These are phyloP conservation scores for Pammene aurita DNA, from an alignment of 2,888 invertebrate genomes.

Conservation along the genomic window DNA sequence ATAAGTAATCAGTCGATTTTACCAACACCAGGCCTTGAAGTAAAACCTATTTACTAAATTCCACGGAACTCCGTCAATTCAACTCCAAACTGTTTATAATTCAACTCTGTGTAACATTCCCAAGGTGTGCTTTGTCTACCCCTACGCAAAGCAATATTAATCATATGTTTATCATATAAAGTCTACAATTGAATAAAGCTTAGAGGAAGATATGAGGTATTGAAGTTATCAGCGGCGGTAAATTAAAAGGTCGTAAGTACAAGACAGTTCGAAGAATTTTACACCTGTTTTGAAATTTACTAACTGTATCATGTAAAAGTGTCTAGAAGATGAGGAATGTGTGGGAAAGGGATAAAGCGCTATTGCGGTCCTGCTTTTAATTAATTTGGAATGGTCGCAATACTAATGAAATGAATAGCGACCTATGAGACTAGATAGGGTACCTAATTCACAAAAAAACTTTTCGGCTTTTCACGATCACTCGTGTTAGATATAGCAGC, in stretches of 20 bases:
- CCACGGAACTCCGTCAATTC: constrained; percentile 6
- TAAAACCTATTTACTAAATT: constrained; percentile 13
- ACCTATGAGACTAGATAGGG: neutral
- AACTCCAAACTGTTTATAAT: constrained; percentile 15
- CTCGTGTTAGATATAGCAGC: no score
- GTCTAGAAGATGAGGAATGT: neutral
- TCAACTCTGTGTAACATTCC: neutral
- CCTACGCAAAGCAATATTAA: neutral
- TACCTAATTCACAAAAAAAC: neutral
- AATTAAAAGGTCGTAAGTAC: neutral
- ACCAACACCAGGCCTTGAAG: constrained; percentile 2
- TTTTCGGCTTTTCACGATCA: no score
- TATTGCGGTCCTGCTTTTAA: constrained; percentile 1
- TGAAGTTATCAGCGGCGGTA: neutral
- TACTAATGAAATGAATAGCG: neutral
- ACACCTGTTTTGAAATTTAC: neutral
- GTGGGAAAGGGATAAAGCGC: neutral
- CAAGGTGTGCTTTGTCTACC: neutral
- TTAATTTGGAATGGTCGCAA: neutral
- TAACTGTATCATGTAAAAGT: neutral
- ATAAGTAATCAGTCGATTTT: no score
- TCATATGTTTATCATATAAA: neutral
- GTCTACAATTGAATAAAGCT: neutral
- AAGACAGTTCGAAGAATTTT: neutral
- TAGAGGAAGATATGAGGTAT: neutral